Conservation (phyloP, 2,888 invertebrate species). For the Thumatha senex region DNA sequence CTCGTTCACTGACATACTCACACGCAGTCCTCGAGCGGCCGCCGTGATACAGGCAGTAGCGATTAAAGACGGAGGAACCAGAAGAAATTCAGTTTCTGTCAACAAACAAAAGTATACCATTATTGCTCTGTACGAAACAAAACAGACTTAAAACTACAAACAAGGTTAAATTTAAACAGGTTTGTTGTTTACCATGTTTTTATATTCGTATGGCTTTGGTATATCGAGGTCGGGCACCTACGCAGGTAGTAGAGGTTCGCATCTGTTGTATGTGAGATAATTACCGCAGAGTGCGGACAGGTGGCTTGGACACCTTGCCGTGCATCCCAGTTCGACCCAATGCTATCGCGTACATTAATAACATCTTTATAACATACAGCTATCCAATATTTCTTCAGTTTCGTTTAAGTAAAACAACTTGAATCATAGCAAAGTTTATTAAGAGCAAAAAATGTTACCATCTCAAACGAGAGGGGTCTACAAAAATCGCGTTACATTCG, state of each 20-base stretch:
- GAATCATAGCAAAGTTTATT: conserved; percentile 9
- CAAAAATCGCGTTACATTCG: conserved; percentile 73
- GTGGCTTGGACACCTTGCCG: conserved; percentile 77
- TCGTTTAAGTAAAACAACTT: conserved; percentile 9
- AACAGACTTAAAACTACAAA: conserved; percentile 12
- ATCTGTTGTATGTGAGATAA: conserved; percentile 75
- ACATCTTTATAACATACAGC: conserved; percentile 19
- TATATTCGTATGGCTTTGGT: conserved; percentile 30
- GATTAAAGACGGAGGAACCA: conserved; percentile 87
- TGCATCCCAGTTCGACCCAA: conserved; percentile 58
- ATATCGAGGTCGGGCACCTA: conserved; percentile 33
- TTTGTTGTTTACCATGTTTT: conserved; percentile 51
- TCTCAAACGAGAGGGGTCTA: conserved; percentile 41
- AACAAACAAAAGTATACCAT: conserved; percentile 43
- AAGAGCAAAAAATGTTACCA: conserved; percentile 29
- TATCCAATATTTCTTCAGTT: neutral
- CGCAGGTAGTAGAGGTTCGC: conserved; percentile 66
- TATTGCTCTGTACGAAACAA: neutral
- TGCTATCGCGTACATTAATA: conserved; percentile 13
- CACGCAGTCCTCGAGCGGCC: conserved; percentile 85
- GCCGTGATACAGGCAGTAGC: conserved; percentile 88
- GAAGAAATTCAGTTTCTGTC: conserved; percentile 89
- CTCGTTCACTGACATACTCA: conserved; percentile 70
- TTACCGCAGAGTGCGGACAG: conserved; percentile 70
- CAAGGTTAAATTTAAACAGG: conserved; percentile 31